phyloP scores from a whole-genome alignment of 2,888 invertebrate species.

The Eubasilissa splendida region DNA sequence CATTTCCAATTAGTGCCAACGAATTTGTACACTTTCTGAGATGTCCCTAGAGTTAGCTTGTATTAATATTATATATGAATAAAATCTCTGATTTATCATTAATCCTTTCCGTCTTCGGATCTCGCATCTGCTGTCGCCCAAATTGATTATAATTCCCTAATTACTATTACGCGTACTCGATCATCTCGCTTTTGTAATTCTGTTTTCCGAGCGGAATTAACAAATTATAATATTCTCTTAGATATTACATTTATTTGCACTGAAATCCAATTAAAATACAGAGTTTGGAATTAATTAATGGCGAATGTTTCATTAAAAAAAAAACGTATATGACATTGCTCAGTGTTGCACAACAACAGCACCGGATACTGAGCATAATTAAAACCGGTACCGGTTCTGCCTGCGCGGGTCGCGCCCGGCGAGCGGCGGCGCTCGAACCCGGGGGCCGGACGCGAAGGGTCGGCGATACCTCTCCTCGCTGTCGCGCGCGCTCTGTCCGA shows the following conservation, averaged over 20 bases:
- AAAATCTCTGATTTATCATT: neutral
- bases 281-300: constrained; percentile 17
- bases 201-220: too few relatives aligned
- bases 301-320: constrained; percentile 15
- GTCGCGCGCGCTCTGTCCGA: neutral
- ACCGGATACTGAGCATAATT: constrained; percentile 26
- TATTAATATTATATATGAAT: too few relatives aligned
- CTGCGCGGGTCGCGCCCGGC: neutral
- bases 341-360: constrained; percentile 28
- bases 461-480: neutral
- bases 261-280: constrained; percentile 14
- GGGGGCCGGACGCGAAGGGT: neutral
- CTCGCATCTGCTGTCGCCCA: too few relatives aligned
- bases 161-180: too few relatives aligned
- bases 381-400: constrained; percentile 29
- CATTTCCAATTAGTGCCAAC: too few relatives aligned
- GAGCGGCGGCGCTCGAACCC: neutral
- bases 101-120: too few relatives aligned
- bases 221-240: too few relatives aligned
- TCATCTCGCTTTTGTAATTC: too few relatives aligned
- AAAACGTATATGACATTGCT: constrained; percentile 25
- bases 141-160: too few relatives aligned
- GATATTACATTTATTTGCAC: neutral
- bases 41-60: too few relatives aligned
- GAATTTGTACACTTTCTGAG: too few relatives aligned